These are phyloP conservation scores for Gari tellinella DNA, from an alignment of 2,888 invertebrate genomes.

Conservation along the genomic window DNA sequence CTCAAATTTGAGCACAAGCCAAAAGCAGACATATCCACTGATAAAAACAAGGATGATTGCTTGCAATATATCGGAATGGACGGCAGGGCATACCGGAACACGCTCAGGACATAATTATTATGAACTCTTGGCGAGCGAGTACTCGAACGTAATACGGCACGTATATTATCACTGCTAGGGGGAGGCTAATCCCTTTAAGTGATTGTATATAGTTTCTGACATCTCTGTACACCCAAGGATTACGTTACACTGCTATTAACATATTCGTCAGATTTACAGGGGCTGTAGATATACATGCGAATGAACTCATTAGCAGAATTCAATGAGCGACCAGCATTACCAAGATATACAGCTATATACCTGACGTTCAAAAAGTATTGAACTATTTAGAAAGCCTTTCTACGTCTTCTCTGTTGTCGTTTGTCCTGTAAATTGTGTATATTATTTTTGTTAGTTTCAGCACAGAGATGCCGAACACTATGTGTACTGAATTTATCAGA, in stretches of 20 bases:
- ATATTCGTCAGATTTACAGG: neutral
- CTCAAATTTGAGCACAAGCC: too few relatives aligned
- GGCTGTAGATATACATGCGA: too few relatives aligned
- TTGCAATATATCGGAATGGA: too few relatives aligned
- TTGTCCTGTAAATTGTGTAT: conserved; percentile 3
- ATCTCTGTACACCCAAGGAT: conserved; percentile 7
- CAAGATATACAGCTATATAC: neutral
- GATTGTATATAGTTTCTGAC: conserved; percentile 30
- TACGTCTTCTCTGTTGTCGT: neutral
- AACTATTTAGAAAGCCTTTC: neutral
- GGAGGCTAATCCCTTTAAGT: conserved; percentile 1
- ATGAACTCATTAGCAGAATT: neutral
- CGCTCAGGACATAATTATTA: too few relatives aligned
- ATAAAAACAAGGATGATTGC: too few relatives aligned
- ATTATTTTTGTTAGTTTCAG: neutral
- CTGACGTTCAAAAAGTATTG: neutral
- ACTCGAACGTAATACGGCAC: too few relatives aligned
- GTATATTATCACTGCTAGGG: too few relatives aligned
- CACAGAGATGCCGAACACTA: conserved; percentile 4
- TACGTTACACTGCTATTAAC: conserved; percentile 24
- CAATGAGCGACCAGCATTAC: neutral
- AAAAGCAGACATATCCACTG: too few relatives aligned
- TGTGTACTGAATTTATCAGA: neutral
- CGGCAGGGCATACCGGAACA: too few relatives aligned
- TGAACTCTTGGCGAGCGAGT: too few relatives aligned